Evolutionary conservation across 2,113 vertebrate species (phyloP), one percentile per base, ranked within the genome.

Genomic region (Brienomyrus brachyistius): DNA sequence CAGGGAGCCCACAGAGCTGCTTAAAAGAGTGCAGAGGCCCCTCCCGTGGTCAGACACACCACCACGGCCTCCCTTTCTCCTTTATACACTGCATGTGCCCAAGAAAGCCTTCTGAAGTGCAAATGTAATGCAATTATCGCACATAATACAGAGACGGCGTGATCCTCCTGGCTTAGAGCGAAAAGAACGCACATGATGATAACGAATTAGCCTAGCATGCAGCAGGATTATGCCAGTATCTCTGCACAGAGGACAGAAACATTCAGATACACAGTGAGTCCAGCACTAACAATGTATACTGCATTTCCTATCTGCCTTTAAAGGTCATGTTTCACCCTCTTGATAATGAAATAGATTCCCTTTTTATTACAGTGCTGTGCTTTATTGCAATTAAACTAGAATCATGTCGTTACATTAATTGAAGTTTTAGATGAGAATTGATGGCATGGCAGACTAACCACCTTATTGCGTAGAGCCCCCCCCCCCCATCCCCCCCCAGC

Each of bases 401-500:
- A 84, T n/a, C 40, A 21, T 48, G 82, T n/a, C 43, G 8, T 47
- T 48, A 80, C 66, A 43, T 54, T 87, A 90, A 87, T 90, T 87
- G 85, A 56, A 43, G 50, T 80, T 77, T 87, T 56, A 82, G 86
- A 35, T 54, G 48, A 77, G 70, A 89, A 62, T 80, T 45, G 66
- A 82, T 56, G 59, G 56, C 40, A 56, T 27, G 9, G 51, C 77
- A 31, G 62, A 87, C 82, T 84, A 45, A 13, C 62, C n/a, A 13
- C 62, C 10, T 70, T 70, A 27, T 70, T 31, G 62, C 9, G 10
- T 9, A 4, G 62, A 31, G 62, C 0, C 59, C 9, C 6, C 21
- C 54, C 70, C 27, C 70, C 0, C 59, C 9, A 1, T 5, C 54
- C 70, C 27, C 70, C 59, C 52, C 62, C 86, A 59, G 52, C 87